phyloP scores from a whole-genome alignment of 92 coral and sea anemone genomes.

The Epizoanthus ramosus region DNA sequence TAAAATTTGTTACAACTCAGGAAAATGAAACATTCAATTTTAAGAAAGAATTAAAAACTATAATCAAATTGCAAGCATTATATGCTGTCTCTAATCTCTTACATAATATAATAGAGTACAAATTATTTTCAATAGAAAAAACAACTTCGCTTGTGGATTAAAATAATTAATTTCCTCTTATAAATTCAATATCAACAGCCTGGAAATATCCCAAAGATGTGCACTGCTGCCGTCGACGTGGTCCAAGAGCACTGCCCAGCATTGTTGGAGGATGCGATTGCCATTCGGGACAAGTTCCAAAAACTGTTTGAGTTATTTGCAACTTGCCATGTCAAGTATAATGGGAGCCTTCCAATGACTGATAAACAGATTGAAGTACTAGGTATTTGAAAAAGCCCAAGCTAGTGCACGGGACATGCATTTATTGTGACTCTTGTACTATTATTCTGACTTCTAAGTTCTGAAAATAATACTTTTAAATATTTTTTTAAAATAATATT shows the following conservation, averaged over 20 bases:
- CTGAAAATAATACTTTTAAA: background rate
- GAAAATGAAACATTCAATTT: too few relatives aligned
- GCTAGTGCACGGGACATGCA: too few relatives aligned
- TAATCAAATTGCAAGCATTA: too few relatives aligned
- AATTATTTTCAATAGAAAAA: too few relatives aligned
- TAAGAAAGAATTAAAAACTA: too few relatives aligned
- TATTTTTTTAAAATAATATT: background rate
- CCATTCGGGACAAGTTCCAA: conserved; percentile 8
- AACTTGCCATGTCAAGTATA: background rate
- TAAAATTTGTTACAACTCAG: too few relatives aligned
- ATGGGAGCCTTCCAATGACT: conserved; percentile 1
- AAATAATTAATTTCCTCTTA: too few relatives aligned
- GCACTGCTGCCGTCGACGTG: background rate
- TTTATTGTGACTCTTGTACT: too few relatives aligned
- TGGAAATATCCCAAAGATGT: background rate
- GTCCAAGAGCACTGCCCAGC: background rate
- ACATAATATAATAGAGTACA: too few relatives aligned
- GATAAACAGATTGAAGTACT: background rate
- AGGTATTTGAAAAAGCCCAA: background rate
- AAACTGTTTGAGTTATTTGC: background rate
- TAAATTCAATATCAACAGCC: background rate
- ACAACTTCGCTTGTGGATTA: too few relatives aligned
- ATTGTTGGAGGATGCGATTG: background rate
- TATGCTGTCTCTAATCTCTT: too few relatives aligned
- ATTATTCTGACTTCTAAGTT: too few relatives aligned